A percentile compares a stretch with the other conserved stretches of the same genome.
Evolutionary conservation across 2,113 vertebrate genomes (phyloP).

Genomic region (Nothocercus nigrocapillus): DNA sequence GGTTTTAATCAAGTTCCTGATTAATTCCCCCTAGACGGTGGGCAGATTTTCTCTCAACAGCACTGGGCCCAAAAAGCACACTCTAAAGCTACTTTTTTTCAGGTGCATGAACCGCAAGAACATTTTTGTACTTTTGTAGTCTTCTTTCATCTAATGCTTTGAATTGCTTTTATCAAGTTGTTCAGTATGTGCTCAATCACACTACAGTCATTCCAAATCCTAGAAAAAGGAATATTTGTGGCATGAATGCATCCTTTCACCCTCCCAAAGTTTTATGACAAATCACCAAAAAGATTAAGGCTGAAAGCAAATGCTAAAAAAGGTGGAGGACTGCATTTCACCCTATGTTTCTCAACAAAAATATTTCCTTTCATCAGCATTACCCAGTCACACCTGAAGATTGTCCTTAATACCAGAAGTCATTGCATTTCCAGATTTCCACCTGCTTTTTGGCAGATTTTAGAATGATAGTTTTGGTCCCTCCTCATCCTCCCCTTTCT

Average conservation of each 20-base stretch:
- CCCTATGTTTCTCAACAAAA: neutral
- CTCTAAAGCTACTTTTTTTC: neutral
- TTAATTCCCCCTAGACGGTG: neutral
- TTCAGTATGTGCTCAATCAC: neutral
- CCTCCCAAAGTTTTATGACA: neutral
- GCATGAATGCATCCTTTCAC: neutral
- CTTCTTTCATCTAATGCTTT: neutral
- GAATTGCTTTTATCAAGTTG: neutral
- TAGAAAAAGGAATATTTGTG: neutral
- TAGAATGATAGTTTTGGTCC: neutral
- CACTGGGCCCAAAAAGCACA: fast-evolving
- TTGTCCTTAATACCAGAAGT: neutral
- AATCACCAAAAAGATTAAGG: neutral
- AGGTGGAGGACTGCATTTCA: neutral
- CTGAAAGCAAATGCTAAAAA: neutral
- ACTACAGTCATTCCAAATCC: neutral
- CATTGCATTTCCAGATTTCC: neutral
- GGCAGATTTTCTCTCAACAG: neutral
- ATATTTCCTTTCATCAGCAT: neutral
- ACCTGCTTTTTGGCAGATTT: neutral
- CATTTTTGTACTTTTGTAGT: neutral
- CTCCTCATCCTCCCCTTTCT: neutral
- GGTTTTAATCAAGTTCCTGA: neutral
- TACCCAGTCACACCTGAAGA: neutral
- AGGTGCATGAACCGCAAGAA: neutral